Conservation (phyloP, 2,797 vertebrate species). For the Chiloscyllium punctatum region DNA sequence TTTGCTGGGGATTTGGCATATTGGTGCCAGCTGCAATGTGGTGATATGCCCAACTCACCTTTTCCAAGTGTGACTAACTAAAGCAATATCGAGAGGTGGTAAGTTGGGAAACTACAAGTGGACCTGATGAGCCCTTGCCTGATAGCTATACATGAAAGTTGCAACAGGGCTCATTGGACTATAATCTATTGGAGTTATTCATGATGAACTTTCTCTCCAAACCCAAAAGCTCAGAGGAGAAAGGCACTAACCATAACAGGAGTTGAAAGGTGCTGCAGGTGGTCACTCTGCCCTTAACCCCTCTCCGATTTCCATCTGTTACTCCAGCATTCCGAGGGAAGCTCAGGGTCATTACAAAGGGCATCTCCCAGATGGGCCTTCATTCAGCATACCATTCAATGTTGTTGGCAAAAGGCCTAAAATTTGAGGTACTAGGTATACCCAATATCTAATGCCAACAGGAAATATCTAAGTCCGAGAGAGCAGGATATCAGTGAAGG, state of each 20-base stretch:
- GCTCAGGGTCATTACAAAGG: background rate
- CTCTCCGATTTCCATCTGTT: background rate
- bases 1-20: background rate
- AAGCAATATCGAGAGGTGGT: background rate
- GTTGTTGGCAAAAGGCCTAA: background rate
- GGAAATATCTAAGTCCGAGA: background rate
- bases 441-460: background rate
- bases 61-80: background rate
- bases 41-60: background rate
- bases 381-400: background rate
- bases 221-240: background rate
- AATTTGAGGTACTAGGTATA: background rate
- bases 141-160: background rate
- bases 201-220: background rate
- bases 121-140: background rate
- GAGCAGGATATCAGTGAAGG: background rate
- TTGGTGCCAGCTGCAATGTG: background rate
- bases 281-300: background rate
- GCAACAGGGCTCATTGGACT: background rate
- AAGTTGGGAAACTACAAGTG: background rate
- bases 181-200: background rate
- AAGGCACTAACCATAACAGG: background rate
- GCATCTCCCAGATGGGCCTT: background rate
- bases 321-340: background rate
- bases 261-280: background rate